Evolutionary conservation across 2,113 vertebrate genomes (phyloP).

Genomic region (Ia io): DNA sequence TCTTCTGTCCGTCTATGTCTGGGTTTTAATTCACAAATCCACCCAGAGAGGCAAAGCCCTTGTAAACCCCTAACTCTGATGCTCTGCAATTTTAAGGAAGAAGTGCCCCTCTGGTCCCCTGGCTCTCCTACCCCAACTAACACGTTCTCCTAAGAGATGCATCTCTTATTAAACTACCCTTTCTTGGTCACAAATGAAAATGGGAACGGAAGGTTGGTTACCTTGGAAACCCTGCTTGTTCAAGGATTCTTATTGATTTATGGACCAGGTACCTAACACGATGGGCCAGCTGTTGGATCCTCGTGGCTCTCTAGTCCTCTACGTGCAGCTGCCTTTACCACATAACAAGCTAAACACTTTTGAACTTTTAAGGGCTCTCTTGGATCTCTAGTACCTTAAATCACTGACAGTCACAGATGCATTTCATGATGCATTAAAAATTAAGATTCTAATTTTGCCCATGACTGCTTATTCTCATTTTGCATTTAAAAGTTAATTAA

Average conservation of each 20-base stretch:
- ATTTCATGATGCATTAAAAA: conserved; percentile 46
- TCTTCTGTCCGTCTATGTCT: conserved; percentile 14
- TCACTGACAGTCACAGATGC: neutral
- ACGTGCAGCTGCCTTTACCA: neutral
- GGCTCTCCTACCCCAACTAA: neutral
- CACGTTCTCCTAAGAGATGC: accelerated
- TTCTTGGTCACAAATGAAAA: neutral
- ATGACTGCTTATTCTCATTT: conserved; percentile 31
- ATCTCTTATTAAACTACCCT: no score
- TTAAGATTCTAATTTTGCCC: conserved; percentile 59
- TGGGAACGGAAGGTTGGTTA: neutral
- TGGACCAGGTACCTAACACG: neutral
- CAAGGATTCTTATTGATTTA: neutral
- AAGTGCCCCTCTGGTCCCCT: neutral
- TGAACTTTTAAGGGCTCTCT: neutral
- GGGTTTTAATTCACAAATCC: conserved; percentile 36
- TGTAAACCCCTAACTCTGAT: neutral
- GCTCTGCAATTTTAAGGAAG: neutral
- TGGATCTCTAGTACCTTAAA: neutral
- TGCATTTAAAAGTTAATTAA: conserved; percentile 41
- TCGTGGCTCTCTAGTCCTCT: neutral
- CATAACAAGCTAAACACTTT: neutral
- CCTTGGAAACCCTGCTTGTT: neutral
- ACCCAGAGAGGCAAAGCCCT: neutral
- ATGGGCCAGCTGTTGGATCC: neutral